Percentiles rank a stretch among this genome's conserved stretches.
Conservation (phyloP, 2,797 vertebrate species). For the Lepidocolaptes lacrymiger region DNA sequence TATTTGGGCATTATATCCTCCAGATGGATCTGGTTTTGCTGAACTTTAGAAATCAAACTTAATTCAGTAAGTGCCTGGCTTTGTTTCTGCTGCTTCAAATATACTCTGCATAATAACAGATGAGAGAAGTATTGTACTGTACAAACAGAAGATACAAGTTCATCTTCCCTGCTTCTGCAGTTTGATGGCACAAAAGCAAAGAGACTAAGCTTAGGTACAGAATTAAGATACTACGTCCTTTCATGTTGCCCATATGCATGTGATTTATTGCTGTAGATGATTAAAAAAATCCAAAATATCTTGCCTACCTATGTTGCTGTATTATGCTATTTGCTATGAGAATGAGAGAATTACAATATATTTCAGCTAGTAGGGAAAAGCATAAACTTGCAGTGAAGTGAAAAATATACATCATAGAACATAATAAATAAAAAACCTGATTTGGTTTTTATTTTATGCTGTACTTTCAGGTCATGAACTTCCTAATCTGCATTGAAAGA, state of each 20-base stretch:
- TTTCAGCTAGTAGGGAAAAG: not conserved
- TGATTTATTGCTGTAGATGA: not conserved
- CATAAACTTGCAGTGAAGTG: not conserved
- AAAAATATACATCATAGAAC: not conserved
- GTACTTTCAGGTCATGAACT: slow-evolving; percentile 22
- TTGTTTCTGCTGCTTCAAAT: not conserved
- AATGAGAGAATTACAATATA: not conserved
- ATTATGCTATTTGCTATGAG: not conserved
- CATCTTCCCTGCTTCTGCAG: not conserved
- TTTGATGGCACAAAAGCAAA: not conserved
- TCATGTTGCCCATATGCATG: not conserved
- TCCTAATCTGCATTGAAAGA: slow-evolving; percentile 29
- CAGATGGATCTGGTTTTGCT: not conserved
- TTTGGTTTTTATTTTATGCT: not conserved
- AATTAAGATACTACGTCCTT: not conserved
- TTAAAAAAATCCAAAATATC: not conserved
- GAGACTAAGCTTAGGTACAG: not conserved
- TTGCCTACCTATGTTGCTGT: not conserved
- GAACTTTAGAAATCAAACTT: not conserved
- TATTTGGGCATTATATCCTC: not conserved
- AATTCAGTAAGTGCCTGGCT: not conserved
- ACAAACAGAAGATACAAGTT: not conserved
- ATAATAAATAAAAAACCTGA: not conserved
- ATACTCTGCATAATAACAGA: not conserved
- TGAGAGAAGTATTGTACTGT: not conserved